Percentiles rank a stretch among this genome's conserved stretches.
Conservation (phyloP, 2,113 vertebrate genomes). For the Callospermophilus lateralis region DNA sequence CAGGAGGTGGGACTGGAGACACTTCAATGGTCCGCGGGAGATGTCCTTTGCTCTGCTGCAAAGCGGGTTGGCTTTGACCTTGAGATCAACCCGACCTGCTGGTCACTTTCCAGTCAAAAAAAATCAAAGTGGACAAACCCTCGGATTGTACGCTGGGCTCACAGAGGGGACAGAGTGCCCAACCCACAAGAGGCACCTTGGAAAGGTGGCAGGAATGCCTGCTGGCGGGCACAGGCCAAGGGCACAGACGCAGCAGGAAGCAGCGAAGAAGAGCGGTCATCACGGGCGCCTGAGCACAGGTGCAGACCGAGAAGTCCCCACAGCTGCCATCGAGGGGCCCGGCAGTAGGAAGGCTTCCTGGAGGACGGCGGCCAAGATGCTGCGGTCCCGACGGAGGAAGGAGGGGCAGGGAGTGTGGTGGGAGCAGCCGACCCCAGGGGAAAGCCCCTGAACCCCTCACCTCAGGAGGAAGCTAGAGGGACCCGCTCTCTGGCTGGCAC, state of each 20-base stretch:
- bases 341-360: background rate
- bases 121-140: background rate
- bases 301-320: too few relatives aligned
- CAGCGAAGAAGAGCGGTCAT: background rate
- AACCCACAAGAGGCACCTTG: too few relatives aligned
- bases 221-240: background rate
- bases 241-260: fast-evolving
- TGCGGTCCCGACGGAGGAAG: background rate
- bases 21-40: background rate
- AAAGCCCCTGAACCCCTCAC: background rate
- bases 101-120: background rate
- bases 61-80: background rate
- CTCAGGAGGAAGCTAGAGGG: background rate
- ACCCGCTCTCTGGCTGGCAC: too few relatives aligned
- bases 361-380: background rate
- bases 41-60: too few relatives aligned
- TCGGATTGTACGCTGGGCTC: fast-evolving
- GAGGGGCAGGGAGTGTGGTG: fast-evolving
- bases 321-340: background rate
- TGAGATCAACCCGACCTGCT: background rate
- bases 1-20: too few relatives aligned
- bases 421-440: background rate
- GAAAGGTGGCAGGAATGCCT: fast-evolving
- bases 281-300: fast-evolving
- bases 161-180: fast-evolving